Evolutionary conservation across 2,888 invertebrate species (phyloP).

Genomic region (Augochlorella aurata): DNA sequence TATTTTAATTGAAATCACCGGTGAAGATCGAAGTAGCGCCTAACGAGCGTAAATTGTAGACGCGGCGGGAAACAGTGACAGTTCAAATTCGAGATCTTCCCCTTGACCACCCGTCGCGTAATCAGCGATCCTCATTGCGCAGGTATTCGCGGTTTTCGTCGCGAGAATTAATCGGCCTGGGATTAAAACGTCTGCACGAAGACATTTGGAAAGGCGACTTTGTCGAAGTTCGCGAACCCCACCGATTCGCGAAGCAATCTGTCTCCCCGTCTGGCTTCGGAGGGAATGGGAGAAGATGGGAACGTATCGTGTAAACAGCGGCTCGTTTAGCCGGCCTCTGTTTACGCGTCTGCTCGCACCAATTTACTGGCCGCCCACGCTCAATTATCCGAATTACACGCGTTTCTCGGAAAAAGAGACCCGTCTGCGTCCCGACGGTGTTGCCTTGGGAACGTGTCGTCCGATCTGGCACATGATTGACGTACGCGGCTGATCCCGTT

Average conservation of each 20-base stretch:
- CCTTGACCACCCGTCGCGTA: too few species aligned
- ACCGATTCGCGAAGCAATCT: background rate
- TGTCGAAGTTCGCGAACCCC: background rate
- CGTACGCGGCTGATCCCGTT: conserved; percentile 29
- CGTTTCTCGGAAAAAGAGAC: conserved; percentile 31
- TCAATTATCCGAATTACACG: conserved; percentile 21
- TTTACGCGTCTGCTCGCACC: conserved; percentile 4
- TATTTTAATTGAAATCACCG: too few species aligned
- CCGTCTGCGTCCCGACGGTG: background rate
- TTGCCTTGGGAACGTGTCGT: conserved; percentile 24
- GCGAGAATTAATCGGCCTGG: too few species aligned
- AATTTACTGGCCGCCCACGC: conserved; percentile 26
- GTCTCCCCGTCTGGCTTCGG: background rate
- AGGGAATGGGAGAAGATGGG: background rate
- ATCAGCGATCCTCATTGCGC: too few species aligned
- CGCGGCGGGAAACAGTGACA: too few species aligned
- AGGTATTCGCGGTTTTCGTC: too few species aligned
- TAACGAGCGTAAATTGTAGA: too few species aligned
- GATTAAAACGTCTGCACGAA: too few species aligned
- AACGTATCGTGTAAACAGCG: conserved; percentile 1
- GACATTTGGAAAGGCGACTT: background rate
- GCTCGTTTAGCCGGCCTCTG: background rate
- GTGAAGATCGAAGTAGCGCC: too few species aligned
- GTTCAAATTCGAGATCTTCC: too few species aligned
- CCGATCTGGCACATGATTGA: conserved; percentile 51